These are phyloP conservation scores for Petrocephalus microphthalmus DNA, from an alignment of 2,113 vertebrate species.

Conservation along the genomic window DNA sequence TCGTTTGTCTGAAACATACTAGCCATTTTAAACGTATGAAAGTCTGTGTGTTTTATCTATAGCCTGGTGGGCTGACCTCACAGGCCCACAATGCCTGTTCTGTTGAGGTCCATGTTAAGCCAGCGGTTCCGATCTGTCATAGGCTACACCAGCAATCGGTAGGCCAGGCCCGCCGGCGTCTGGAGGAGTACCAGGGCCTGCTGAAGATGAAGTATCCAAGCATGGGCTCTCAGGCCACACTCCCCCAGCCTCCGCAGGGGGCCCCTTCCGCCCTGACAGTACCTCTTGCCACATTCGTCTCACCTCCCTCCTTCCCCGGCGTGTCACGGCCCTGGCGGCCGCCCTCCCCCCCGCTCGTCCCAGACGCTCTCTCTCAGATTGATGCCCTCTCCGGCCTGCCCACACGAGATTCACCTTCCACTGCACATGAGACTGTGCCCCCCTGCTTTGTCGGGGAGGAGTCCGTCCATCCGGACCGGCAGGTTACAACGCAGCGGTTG, in stretches of 20 bases:
- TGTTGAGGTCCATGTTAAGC: background rate
- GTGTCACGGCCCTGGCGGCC: background rate
- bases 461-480: background rate
- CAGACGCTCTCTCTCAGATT: background rate
- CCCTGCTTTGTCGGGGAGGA: no score
- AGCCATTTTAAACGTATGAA: background rate
- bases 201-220: background rate
- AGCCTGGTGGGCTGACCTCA: background rate
- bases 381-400: background rate
- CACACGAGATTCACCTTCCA: background rate
- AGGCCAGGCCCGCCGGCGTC: slow-evolving; percentile 63
- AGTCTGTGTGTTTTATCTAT: background rate
- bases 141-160: slow-evolving; percentile 71
- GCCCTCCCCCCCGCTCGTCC: no score
- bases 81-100: background rate
- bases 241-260: background rate
- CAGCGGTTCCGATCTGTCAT: background rate
- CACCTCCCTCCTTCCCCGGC: background rate
- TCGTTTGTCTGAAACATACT: background rate
- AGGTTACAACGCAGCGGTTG: background rate
- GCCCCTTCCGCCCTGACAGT: background rate
- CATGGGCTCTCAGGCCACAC: background rate
- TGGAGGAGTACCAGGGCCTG: slow-evolving; percentile 74
- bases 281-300: background rate
- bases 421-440: no score